Evolutionary conservation across 2,797 vertebrate species (phyloP), one percentile per base, ranked within the genome.

Genomic region (Molossus alvarezi): DNA sequence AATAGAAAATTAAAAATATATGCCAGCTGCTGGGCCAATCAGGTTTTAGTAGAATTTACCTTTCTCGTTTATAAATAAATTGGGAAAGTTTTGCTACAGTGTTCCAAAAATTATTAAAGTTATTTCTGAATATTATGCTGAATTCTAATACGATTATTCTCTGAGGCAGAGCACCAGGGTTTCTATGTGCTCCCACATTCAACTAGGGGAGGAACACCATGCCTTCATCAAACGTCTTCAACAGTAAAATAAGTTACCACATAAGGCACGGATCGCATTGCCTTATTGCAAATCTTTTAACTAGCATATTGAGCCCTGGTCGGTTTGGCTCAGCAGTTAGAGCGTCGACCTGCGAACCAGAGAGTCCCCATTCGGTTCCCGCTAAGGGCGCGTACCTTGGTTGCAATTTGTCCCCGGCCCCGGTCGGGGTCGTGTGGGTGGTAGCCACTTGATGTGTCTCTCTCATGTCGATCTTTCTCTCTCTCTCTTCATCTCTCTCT

Each of bases 1-100:
- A 92, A 57, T 89, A 89, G 86, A 95, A 51, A 57, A 85, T 64
- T 82, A 64, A 87, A 93, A 90, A 65, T 37, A 76, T 23, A 71
- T 67, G 5, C n/a, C 72, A 92, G 55, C 23, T 81, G 5, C 69
- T 84, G 17, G 72, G 7, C 18, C 20, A 84, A 45, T 81, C 81
- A 15, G n/a, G 76, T 79, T 90, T 90, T 71, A 90, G 17, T 62
- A 21, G n/a, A 87, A 89, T 64, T 84, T 95, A 67, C 11, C 60
- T 89, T 88, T 82, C 37, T 79, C 15, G 71, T 87, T 83, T 53
- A 84, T 83, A 93, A 91, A 48, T 67, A 83, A 41, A 80, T 72
- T 80, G 21, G 25, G 81, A 91, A 75, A 73, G 6, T 84, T 76
- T 72, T 3, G 84, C 69, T 58, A 60, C 20, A 75, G 14, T 71